Evolutionary conservation across 2,888 invertebrate genomes (phyloP), one percentile per base, ranked within the genome.

Genomic region (Agrotis segetum): DNA sequence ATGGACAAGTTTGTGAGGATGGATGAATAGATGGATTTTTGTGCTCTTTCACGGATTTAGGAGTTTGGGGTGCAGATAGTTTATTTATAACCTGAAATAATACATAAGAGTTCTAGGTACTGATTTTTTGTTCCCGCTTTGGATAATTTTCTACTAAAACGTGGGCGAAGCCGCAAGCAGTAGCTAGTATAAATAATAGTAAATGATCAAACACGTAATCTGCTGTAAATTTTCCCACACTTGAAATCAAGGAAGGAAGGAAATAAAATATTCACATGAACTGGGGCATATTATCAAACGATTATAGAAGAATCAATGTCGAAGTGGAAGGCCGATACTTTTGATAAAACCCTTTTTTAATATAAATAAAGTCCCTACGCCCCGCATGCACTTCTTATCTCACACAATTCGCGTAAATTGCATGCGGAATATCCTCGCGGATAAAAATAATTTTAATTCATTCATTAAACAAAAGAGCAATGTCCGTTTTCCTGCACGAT

Each of bases 401-500:
- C 24, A n/a, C 44, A 58, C 47, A 40, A 77, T 75, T 78, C 72
- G 62, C 61, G 71, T 73, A 58, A 85, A 83, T 74, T 60, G 50
- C 55, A 66, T n/a, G 61, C 52, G 72, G 56, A 74, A 77, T 72
- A 80, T 83, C 74, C 73, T 75, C 59, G 19, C 52, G 59, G 67
- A 60, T 74, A 77, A 77, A 68, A 76, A 76, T 71, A 61, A 69
- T 64, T 55, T 77, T 40, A 70, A 46, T 79, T 75, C 63, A 75
- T 84, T 77, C 67, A 77, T 68, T 56, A 56, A 68, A 62, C 53
- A 64, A 76, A 40, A 67, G 40, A 53, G 56, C 13, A 29, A 79
- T 79, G 58, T 77, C 77, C 73, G 84, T 84, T 84, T 85, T 84
- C 84, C 86, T 84, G 67, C 44, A n/a, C 16, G 17, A 64, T 85